Evolutionary conservation across 92 coral and sea anemone species (phyloP), one percentile per base, ranked within the genome.

Genomic region (Zoanthus solanderi): DNA sequence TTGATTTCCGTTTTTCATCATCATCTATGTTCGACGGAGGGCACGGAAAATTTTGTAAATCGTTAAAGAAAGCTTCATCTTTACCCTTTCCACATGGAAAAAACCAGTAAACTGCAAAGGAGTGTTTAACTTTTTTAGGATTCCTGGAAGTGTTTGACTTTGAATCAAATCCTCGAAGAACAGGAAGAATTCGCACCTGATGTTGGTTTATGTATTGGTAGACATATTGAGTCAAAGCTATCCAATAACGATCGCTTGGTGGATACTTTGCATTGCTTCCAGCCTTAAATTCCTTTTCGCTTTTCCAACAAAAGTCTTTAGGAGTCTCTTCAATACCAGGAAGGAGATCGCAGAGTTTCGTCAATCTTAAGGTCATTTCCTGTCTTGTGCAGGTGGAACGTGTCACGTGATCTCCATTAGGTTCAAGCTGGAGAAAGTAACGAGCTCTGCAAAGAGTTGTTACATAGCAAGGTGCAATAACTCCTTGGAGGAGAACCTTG

Each of bases 401-500:
- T 4, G 79, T 71, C 86, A 74, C 79, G 75, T 63, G 72, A 50
- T 87, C 67, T 32, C 44, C 74, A 4, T 34, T 28, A 34, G 78
- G 86, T 13, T 56, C 45, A 46, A 88, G 88, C 13, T 83, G 79
- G 14, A 90, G 61, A 73, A 66, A 79, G 15, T 71, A 66, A 8
- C 94, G 89, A 31, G 87, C 90, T 71, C 82, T 85, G 46, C 46
- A 78, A 73, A 95, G 86, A 63, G 92, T 82, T 42, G 90, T 78
- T 9, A 91, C 91, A 74, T 95, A 93, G 78, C 95, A 92, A 13
- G 98, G 88, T 0, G 98, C 91, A 37, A 95, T 88, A 13, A 95
- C 96, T 46, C 88, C 87, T 5, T 73, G 74, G 34, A 92, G 65
- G 34, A 95, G 72, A 13, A 78, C 18, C 48, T 72, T 82, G 63